These are phyloP conservation scores for Meteorus sp. DNA, from an alignment of 1,140 invertebrate genomes.

Conservation along the genomic window DNA sequence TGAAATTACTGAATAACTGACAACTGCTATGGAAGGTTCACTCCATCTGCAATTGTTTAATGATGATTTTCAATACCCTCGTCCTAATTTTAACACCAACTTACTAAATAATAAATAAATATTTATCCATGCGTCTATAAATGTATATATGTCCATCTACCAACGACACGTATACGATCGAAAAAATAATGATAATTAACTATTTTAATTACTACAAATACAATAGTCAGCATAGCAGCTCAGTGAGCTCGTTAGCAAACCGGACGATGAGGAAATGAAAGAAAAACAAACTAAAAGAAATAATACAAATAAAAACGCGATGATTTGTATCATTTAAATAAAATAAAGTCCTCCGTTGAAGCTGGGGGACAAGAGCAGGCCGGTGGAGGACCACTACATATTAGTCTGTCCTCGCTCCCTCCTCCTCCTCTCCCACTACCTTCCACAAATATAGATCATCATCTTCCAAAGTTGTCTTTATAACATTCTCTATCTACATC, in stretches of 20 bases:
- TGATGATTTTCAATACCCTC: not conserved
- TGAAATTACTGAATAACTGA: conserved; percentile 13
- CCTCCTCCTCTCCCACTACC: conserved; percentile 8
- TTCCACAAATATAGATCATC: conserved; percentile 1
- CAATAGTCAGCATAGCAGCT: no score
- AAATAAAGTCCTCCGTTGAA: not conserved
- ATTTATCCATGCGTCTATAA: no score
- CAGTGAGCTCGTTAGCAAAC: no score
- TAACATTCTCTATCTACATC: conserved; percentile 3
- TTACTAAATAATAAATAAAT: not conserved
- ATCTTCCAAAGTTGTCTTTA: conserved; percentile 8
- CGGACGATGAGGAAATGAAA: not conserved
- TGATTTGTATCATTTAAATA: not conserved
- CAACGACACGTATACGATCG: no score
- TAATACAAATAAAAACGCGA: not conserved
- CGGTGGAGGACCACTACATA: conserved; percentile 15
- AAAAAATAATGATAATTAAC: no score
- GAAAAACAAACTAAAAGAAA: not conserved
- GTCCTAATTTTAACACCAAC: not conserved
- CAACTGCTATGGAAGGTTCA: conserved; percentile 13
- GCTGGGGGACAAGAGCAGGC: conserved; percentile 8
- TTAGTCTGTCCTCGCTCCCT: conserved; percentile 13
- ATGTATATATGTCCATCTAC: no score
- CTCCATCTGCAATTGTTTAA: conserved; percentile 21
- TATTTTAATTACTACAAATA: no score